Evolutionary conservation across 2,888 invertebrate species (phyloP).

Genomic region (Agrochola circellaris): DNA sequence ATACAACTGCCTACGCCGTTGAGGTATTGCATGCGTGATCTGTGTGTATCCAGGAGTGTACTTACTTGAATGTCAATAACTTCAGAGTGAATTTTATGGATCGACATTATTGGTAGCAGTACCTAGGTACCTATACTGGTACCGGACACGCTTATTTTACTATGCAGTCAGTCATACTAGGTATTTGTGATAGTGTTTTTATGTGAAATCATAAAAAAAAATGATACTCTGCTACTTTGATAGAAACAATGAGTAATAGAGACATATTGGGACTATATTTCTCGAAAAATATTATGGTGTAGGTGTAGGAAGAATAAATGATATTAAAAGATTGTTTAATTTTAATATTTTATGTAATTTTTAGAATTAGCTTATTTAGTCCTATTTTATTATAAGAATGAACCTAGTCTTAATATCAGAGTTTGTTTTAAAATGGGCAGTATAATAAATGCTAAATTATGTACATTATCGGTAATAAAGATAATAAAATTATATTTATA

Average conservation of each 20-base stretch:
- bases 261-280: neutral
- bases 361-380: too few species aligned
- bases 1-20: neutral
- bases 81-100: slow-evolving; percentile 69
- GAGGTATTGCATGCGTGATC: neutral
- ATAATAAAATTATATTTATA: slow-evolving; percentile 9
- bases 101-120: slow-evolving; percentile 35
- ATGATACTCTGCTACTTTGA: neutral
- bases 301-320: slow-evolving; percentile 7
- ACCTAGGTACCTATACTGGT: slow-evolving; percentile 12
- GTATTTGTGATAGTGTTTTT: slow-evolving; percentile 3
- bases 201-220: neutral
- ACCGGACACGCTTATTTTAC: slow-evolving; percentile 54
- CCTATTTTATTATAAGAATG: neutral
- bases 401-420: too few species aligned
- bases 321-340: neutral
- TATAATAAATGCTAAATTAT: neutral
- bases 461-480: neutral
- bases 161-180: slow-evolving; percentile 29
- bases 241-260: neutral
- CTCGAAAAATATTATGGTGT: neutral
- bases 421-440: neutral
- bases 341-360: slow-evolving; percentile 1
- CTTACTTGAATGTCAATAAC: slow-evolving; percentile 74
- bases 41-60: neutral